A percentile compares a stretch with the other conserved stretches of the same genome.
Conservation (phyloP, 2,888 invertebrate species). For the Tachina grossa region DNA sequence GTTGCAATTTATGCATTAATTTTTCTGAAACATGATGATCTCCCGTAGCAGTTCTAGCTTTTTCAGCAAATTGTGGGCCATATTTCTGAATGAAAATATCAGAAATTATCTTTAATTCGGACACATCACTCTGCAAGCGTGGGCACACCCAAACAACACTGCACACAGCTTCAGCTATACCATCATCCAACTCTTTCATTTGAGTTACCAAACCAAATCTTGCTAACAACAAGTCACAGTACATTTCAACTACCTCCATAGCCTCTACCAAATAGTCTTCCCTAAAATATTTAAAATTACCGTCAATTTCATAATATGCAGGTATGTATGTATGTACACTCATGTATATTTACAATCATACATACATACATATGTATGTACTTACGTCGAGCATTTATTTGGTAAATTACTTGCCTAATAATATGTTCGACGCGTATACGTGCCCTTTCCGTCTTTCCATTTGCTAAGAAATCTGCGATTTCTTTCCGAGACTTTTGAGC, state of each 20-base stretch:
- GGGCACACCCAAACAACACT: slow-evolving; percentile 97
- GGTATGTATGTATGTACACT: neutral
- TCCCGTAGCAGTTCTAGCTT: slow-evolving; percentile 93
- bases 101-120: slow-evolving; percentile 90
- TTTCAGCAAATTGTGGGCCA: slow-evolving; percentile 95
- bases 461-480: slow-evolving; percentile 97
- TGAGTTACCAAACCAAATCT: slow-evolving; percentile 98
- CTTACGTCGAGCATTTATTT: neutral
- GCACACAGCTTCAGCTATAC: slow-evolving; percentile 97
- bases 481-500: slow-evolving; percentile 96
- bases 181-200: slow-evolving; percentile 98
- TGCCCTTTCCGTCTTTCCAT: slow-evolving; percentile 93
- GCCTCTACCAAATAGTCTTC: slow-evolving; percentile 99
- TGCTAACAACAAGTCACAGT: slow-evolving; percentile 97
- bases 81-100: slow-evolving; percentile 94
- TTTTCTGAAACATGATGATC: slow-evolving; percentile 95
- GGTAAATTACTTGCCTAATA: slow-evolving; percentile 85
- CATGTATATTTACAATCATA: neutral
- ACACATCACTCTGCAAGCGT: slow-evolving; percentile 92
- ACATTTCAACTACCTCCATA: slow-evolving; percentile 99
- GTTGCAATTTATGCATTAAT: slow-evolving; percentile 95
- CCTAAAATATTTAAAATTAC: slow-evolving; percentile 80
- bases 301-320: neutral
- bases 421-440: slow-evolving; percentile 99
- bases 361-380: neutral